Evolutionary conservation across 2,797 vertebrate species (phyloP), one percentile per base, ranked within the genome.

Genomic region (Adrianichthys oophorus): DNA sequence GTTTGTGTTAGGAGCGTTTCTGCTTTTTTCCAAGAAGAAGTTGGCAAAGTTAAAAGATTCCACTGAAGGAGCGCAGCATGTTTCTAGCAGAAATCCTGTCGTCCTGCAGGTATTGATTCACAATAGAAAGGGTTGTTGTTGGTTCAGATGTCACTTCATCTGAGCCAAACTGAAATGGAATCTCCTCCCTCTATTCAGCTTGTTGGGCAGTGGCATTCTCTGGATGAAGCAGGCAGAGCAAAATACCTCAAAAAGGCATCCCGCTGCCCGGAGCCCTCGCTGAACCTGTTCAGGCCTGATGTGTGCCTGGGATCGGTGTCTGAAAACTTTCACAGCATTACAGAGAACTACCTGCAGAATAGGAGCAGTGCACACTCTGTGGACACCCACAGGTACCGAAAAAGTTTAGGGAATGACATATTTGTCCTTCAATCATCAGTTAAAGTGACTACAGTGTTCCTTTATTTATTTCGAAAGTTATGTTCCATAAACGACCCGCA

Each of bases 221-320:
- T 98, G 46, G 92, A 93, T 1, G 91, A 92, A 46, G 82, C 78
- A 42, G 82, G 87, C 64, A 90, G 52, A 21, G 76, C 49, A 0
- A 98, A 92, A 60, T 98, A 96, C 76, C 65, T 68, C 21, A 95
- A 91, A 76, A 96, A 91, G 81, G 68, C 91, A 0, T 70, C 60
- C 3, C 91, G 57, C n/a, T 96, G 96, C 78, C 96, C 95, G 0
- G 95, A 97, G 65, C 98, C 98, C 0, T 91, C 93, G 26, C 83
- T 98, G 41, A 80, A 93, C 4, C 0, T 93, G 41, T 89, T 93
- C 21, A 91, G 93, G 17, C 96, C 98, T 0, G 96, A 99, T 52
- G 80, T 94, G 62, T 88, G 90, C 48, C 96, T 98, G n/a, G 95
- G 93, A 0, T 98, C 98, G 0, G 95, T 99, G 10, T 98, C 98